Evolutionary conservation across 2,888 invertebrate genomes (phyloP).

Genomic region (Scaptodrosophila latifasciaeformis): DNA sequence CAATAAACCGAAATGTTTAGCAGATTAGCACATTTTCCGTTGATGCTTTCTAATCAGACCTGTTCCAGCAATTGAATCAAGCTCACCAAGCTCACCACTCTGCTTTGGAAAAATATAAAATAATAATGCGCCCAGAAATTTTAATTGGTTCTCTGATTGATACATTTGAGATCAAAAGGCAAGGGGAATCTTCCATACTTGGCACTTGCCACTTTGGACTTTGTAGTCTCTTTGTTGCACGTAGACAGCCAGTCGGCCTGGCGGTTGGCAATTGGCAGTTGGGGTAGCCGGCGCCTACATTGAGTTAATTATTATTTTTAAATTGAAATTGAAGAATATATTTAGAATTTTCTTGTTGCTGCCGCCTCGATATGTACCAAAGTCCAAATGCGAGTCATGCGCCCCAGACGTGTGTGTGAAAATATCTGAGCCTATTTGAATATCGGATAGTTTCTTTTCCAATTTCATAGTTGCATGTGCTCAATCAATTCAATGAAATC

Average conservation of each 20-base stretch:
- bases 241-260: constrained; percentile 24
- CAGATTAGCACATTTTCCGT: no score
- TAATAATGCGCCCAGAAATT: no score
- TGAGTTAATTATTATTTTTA: constrained; percentile 9
- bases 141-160: no score
- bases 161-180: no score
- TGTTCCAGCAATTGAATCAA: no score
- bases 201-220: constrained; percentile 25
- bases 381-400: constrained; percentile 63
- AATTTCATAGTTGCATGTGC: not conserved
- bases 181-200: constrained; percentile 19
- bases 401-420: constrained; percentile 50
- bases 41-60: no score
- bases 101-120: no score
- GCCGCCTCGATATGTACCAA: constrained; percentile 33
- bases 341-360: constrained; percentile 10
- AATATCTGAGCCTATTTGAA: no score
- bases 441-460: constrained; percentile 13
- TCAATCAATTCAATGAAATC: constrained; percentile 34
- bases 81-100: no score
- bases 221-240: constrained; percentile 19
- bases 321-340: constrained; percentile 16
- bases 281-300: constrained; percentile 17
- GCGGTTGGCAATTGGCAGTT: constrained; percentile 9
- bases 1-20: no score